phyloP scores from a whole-genome alignment of 2,113 vertebrate species.

The Mohoua ochrocephala region DNA sequence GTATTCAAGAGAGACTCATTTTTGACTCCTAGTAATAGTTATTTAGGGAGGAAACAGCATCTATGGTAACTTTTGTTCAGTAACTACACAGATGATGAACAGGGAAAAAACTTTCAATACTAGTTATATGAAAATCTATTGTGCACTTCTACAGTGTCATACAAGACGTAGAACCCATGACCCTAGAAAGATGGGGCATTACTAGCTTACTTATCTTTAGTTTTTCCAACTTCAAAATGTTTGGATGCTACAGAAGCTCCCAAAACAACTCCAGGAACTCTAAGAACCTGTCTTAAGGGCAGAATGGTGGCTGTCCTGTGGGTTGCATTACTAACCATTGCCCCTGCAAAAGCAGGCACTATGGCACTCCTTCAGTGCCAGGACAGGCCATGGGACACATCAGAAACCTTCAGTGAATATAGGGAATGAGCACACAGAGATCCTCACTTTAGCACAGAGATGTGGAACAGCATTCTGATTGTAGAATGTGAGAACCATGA shows the following conservation, averaged over 20 bases:
- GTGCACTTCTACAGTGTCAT: neutral
- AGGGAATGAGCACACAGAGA: neutral
- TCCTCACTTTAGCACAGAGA: neutral
- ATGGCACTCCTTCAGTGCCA: neutral
- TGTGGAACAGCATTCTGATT: neutral
- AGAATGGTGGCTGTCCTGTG: neutral
- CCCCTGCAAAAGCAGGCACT: neutral
- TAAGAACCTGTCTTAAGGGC: neutral
- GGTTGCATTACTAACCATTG: neutral
- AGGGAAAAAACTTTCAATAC: neutral
- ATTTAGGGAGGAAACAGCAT: neutral
- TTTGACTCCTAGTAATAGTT: neutral
- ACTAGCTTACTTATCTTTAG: neutral
- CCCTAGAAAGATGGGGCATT: neutral
- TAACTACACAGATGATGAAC: neutral
- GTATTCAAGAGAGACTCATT: neutral
- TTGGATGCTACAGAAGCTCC: neutral
- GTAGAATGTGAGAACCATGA: neutral
- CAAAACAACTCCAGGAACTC: neutral
- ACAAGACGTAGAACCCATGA: neutral
- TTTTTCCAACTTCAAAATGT: neutral
- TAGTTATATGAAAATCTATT: neutral
- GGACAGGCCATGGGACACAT: neutral
- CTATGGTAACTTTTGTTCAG: neutral
- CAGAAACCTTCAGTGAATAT: neutral